phyloP scores from a whole-genome alignment of 2,113 vertebrate genomes.

The Chitala chitala region DNA sequence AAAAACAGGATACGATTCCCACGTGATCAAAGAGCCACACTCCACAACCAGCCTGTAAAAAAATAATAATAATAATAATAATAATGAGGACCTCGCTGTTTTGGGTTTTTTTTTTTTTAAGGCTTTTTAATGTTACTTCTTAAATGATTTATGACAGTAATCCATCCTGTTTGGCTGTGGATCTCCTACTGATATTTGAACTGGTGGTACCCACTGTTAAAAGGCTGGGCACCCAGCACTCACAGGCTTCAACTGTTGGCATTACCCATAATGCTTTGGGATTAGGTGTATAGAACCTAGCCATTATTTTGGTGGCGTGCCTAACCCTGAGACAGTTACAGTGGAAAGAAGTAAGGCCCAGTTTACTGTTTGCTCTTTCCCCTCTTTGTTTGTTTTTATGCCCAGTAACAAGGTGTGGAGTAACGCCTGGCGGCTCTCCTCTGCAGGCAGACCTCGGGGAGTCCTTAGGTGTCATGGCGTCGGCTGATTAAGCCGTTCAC shows the following conservation, averaged over 20 bases:
- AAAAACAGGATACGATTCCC: background rate
- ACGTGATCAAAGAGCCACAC: constrained; percentile 9
- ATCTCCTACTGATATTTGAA: background rate
- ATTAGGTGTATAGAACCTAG: background rate
- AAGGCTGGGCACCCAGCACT: background rate
- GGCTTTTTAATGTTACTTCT: background rate
- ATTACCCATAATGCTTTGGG: constrained; percentile 14
- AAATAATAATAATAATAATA: background rate
- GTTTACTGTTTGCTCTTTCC: too few species aligned
- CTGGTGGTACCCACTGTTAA: background rate
- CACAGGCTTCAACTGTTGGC: background rate
- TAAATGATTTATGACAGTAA: constrained; percentile 19
- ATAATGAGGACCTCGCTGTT: background rate
- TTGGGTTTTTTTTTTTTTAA: constrained; percentile 3
- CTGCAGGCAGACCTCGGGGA: background rate
- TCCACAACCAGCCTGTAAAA: background rate
- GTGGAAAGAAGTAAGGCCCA: background rate
- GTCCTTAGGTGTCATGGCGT: background rate
- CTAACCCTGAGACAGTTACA: background rate
- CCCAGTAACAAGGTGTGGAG: too few species aligned
- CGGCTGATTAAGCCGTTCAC: constrained; percentile 1
- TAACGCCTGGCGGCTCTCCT: background rate
- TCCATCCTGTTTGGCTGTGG: background rate
- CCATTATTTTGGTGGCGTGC: background rate
- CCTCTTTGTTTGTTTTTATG: too few species aligned